These are phyloP conservation scores for Drosophila hydei DNA, from an alignment of 1,140 invertebrate species.

Conservation along the genomic window DNA sequence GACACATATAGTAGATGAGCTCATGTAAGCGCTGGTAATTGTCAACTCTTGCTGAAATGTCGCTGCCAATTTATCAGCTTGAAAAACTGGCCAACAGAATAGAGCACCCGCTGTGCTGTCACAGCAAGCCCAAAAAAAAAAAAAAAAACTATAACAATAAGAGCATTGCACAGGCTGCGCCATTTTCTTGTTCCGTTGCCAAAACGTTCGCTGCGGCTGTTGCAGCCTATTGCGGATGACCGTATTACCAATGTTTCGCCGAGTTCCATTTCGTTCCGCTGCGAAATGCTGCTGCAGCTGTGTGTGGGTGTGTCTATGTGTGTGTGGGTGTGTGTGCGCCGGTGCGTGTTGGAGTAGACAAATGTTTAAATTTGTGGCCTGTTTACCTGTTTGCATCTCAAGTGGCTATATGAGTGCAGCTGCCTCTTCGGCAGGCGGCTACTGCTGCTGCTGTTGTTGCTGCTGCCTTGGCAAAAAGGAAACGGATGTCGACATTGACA, in stretches of 20 bases:
- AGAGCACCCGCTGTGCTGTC: slow-evolving; percentile 39
- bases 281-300: slow-evolving; percentile 14
- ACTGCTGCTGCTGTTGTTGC: slow-evolving; percentile 1
- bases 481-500: slow-evolving; percentile 80
- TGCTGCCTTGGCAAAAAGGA: slow-evolving; percentile 47
- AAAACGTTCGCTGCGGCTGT: slow-evolving; percentile 35
- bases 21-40: slow-evolving; percentile 66
- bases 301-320: slow-evolving; percentile 7
- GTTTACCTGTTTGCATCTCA: slow-evolving; percentile 81
- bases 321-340: slow-evolving; percentile 39
- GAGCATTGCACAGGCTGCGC: slow-evolving; percentile 24
- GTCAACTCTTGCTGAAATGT: slow-evolving; percentile 79
- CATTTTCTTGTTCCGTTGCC: slow-evolving; percentile 56
- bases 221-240: slow-evolving; percentile 75
- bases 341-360: slow-evolving; percentile 78
- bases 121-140: slow-evolving; percentile 39
- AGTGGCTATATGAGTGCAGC: slow-evolving; percentile 59
- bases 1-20: slow-evolving; percentile 20
- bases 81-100: slow-evolving; percentile 49
- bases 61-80: slow-evolving; percentile 76
- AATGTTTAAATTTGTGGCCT: slow-evolving; percentile 78
- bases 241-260: slow-evolving; percentile 78
- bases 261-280: slow-evolving; percentile 27
- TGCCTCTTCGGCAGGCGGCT: not conserved
- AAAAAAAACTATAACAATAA: not conserved